Conservation (phyloP, 2,797 vertebrate species). For the Myripristis jacobus region DNA sequence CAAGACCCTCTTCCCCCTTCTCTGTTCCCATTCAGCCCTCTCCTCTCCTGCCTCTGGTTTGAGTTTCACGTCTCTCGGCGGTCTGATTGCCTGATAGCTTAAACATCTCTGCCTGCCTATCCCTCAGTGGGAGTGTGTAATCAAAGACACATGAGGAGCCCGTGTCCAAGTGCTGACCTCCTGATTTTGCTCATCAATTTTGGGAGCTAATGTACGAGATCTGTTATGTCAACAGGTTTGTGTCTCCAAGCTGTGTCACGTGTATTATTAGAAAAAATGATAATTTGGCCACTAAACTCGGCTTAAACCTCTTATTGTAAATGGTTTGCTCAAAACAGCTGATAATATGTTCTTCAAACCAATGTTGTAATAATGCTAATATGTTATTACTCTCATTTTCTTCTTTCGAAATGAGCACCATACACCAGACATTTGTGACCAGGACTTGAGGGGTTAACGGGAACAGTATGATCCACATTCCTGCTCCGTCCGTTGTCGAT, state of each 20-base stretch:
- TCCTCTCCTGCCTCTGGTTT: slow-evolving; percentile 77
- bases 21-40: slow-evolving; percentile 69
- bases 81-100: slow-evolving; percentile 84
- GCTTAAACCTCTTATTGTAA: slow-evolving; percentile 60
- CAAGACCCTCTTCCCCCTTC: slow-evolving; percentile 53
- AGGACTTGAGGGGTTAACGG: slow-evolving; percentile 60
- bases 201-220: slow-evolving; percentile 75
- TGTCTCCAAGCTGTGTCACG: slow-evolving; percentile 61
- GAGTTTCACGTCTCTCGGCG: slow-evolving; percentile 81
- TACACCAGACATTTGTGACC: slow-evolving; percentile 56
- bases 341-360: slow-evolving; percentile 48
- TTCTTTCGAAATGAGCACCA: slow-evolving; percentile 51
- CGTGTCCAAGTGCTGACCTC: slow-evolving; percentile 81
- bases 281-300: slow-evolving; percentile 47
- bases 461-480: slow-evolving; percentile 64
- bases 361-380: slow-evolving; percentile 33
- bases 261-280: slow-evolving; percentile 55
- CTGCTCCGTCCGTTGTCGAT: slow-evolving; percentile 56
- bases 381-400: slow-evolving; percentile 24
- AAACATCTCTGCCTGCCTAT: slow-evolving; percentile 79
- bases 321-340: slow-evolving; percentile 38
- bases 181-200: slow-evolving; percentile 83
- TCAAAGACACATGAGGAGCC: slow-evolving; percentile 84
- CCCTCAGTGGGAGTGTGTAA: slow-evolving; percentile 80
- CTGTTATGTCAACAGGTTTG: slow-evolving; percentile 74